Base-by-base conservation (phyloP, 2,888 invertebrate genomes). In the Miltochrista miniata region DNA sequence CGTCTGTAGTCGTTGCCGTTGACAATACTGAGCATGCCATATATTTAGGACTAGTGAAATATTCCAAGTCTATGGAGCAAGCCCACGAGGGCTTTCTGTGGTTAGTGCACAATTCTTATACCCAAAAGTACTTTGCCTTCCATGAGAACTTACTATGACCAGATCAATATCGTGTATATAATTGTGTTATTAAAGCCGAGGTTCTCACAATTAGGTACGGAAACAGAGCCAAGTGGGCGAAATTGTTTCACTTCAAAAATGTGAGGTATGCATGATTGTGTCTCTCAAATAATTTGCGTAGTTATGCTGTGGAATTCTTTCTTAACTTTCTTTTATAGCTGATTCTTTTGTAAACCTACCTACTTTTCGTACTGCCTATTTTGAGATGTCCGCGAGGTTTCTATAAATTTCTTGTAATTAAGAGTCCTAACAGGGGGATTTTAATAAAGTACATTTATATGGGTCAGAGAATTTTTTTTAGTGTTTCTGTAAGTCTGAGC, bases 161-260 rank as follows among this genome's bases (percentile, higher is more conserved):
- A 68, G 70, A 74, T 73, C 58, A 31, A 62, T 68, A 73, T 74
- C 74, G 46, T 14, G 50, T 72, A 24, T 24, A 24, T 24, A 58
- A 74, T 72, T 72, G 74, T 66, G 59, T 58, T 54, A 62, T 52
- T 60, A 60, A 51, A 44, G 10, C 45, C 55, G 45, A 42, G 37
- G 37, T 44, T 46, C 41, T 33, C 48, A 31, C 40, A n/a, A 34
- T 47, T 24, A 24, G 8, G n/a, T n/a, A n/a, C n/a, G 31, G 31
- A 10, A 31, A 31, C 31, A 31, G 8, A 31, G 8, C 2, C 18
- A 24, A 4, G 18, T 8, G 31, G 11, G 11, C 31, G 8, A 31
- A 8, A 31, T 5, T 2, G 10, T 31, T 31, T 31, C 31, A 31
- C 31, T 31, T 31, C 31, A 11, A 8, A 31, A 31, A 31, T 31